phyloP scores from a whole-genome alignment of 2,888 invertebrate species.

The Bimastos eiseni region DNA sequence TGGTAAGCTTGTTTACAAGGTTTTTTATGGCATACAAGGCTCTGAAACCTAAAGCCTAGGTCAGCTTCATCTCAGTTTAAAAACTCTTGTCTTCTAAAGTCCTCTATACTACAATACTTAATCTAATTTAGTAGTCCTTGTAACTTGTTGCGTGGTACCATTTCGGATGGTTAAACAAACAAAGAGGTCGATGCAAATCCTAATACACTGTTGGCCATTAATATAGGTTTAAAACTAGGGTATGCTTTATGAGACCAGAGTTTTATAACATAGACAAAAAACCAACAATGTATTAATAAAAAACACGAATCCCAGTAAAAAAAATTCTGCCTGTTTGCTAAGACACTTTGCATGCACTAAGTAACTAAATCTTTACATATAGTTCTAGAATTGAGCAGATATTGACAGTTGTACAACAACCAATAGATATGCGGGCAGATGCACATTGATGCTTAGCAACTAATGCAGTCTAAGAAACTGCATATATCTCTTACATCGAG shows the following conservation, averaged over 20 bases:
- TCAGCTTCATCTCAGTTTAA: neutral
- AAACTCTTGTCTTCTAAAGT: no score
- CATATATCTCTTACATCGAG: neutral
- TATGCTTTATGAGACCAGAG: neutral
- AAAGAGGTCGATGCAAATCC: no score
- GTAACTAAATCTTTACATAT: neutral
- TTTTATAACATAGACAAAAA: neutral
- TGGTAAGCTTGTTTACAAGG: neutral
- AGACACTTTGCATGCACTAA: conserved; percentile 3
- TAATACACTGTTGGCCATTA: no score
- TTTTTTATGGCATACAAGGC: neutral
- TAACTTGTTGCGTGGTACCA: no score
- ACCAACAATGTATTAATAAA: neutral
- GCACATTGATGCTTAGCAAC: neutral
- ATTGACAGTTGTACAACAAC: neutral
- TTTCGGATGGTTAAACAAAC: no score
- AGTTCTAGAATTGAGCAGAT: conserved; percentile 13
- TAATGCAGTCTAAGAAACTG: neutral
- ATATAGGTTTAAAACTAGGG: no score
- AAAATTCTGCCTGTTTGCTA: neutral
- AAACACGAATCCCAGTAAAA: neutral
- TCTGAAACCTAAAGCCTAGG: neutral
- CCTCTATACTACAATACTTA: no score
- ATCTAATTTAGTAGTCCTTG: no score
- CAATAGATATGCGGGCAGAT: neutral